Percentiles rank a stretch among this genome's conserved stretches.
Evolutionary conservation across 2,888 invertebrate genomes (phyloP).

Genomic region (Chrysina gloriosa): DNA sequence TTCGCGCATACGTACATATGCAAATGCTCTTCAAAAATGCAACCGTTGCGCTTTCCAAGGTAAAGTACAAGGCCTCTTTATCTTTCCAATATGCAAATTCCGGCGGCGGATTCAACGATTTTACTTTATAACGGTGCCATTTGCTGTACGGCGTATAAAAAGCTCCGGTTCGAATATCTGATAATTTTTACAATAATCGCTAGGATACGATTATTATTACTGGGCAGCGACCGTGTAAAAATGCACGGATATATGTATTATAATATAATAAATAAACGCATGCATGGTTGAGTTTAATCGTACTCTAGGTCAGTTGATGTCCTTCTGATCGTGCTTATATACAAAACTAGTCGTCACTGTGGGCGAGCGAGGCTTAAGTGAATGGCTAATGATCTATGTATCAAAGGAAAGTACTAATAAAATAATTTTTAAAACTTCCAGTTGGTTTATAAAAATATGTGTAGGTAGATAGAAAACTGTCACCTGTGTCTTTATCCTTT

Average conservation of each 20-base stretch:
- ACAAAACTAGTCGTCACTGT: too few relatives aligned
- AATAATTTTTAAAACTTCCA: too few relatives aligned
- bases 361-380: too few relatives aligned
- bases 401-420: too few relatives aligned
- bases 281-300: too few relatives aligned
- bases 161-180: background rate
- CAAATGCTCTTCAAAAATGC: constrained; percentile 1
- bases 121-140: constrained; percentile 15
- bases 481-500: too few relatives aligned
- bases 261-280: too few relatives aligned
- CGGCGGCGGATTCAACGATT: background rate
- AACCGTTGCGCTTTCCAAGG: constrained; percentile 1
- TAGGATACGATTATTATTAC: background rate
- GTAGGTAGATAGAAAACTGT: too few relatives aligned
- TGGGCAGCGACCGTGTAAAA: background rate
- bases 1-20: background rate
- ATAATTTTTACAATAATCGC: background rate
- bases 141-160: background rate
- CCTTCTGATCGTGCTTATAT: too few relatives aligned
- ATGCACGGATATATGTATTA: background rate
- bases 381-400: too few relatives aligned
- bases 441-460: too few relatives aligned
- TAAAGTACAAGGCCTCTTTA: constrained; percentile 24
- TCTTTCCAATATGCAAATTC: constrained; percentile 23
- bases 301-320: too few relatives aligned